Evolutionary conservation across 2,797 vertebrate genomes (phyloP).

Genomic region (Pitangus sulphuratus): DNA sequence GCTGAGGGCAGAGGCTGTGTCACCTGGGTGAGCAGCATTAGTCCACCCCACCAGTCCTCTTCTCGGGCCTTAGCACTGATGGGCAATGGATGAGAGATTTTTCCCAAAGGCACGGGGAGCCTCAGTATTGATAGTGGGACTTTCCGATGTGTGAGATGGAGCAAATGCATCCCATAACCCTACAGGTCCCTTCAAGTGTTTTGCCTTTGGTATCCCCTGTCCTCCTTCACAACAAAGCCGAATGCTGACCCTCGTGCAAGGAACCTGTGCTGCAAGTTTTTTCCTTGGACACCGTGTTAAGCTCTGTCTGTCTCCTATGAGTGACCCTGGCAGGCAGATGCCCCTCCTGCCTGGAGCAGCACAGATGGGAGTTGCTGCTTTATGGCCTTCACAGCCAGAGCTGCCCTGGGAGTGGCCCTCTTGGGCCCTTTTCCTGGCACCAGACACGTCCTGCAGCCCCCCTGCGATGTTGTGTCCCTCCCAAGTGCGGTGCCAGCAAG

Average conservation of each 20-base stretch:
- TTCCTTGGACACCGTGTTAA: rapidly evolving
- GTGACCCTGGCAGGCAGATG: background rate
- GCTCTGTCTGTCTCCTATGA: rapidly evolving
- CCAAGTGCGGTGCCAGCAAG: rapidly evolving
- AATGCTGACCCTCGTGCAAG: background rate
- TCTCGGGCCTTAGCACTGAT: background rate
- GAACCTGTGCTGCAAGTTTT: background rate
- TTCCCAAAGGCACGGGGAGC: background rate
- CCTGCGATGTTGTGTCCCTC: rapidly evolving
- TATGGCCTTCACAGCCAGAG: background rate
- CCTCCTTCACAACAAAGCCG: rapidly evolving
- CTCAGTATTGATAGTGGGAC: background rate
- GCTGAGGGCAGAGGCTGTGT: background rate
- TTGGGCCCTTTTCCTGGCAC: background rate
- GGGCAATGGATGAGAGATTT: background rate
- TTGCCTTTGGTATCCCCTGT: rapidly evolving
- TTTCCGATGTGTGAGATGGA: background rate
- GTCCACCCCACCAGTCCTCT: background rate
- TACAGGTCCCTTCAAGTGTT: background rate
- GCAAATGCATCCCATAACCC: background rate
- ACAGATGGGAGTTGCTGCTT: background rate
- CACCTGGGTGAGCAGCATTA: background rate
- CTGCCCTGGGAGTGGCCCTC: background rate
- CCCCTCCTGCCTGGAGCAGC: background rate
- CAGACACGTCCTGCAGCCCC: background rate